A percentile compares a stretch with the other conserved stretches of the same genome.
phyloP scores from a whole-genome alignment of 2,888 invertebrate genomes.

The Amiota minor region DNA sequence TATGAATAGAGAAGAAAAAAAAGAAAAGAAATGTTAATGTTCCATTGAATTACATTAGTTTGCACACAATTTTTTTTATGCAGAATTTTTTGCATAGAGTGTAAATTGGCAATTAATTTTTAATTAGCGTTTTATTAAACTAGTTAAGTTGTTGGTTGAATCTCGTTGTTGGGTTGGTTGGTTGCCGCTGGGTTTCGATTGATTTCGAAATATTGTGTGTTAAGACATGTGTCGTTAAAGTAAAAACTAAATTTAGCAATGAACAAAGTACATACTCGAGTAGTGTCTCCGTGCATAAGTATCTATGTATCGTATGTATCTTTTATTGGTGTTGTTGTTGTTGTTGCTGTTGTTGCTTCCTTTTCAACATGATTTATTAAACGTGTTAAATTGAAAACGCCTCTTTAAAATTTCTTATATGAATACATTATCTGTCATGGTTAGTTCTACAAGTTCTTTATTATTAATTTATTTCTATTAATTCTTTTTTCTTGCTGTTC shows the following conservation, averaged over 20 bases:
- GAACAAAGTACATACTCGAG: too few relatives aligned
- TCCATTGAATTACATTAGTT: too few relatives aligned
- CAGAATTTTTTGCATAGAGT: not conserved
- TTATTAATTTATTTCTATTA: not conserved
- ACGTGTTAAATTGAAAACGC: slow-evolving; percentile 39
- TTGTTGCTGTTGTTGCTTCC: slow-evolving; percentile 21
- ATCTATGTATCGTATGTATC: too few relatives aligned
- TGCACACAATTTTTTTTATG: too few relatives aligned
- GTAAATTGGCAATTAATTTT: slow-evolving; percentile 22
- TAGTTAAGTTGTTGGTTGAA: not conserved
- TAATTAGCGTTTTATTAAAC: slow-evolving; percentile 22
- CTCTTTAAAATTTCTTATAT: slow-evolving; percentile 37
- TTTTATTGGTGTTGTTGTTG: not conserved
- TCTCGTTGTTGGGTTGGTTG: not conserved
- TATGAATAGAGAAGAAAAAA: too few relatives aligned
- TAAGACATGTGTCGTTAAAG: too few relatives aligned
- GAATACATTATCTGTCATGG: slow-evolving; percentile 32
- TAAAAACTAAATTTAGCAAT: too few relatives aligned
- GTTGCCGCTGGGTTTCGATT: not conserved
- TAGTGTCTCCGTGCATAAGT: too few relatives aligned
- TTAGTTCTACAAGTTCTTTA: slow-evolving; percentile 16
- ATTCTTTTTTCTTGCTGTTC: not conserved
- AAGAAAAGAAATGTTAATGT: too few relatives aligned
- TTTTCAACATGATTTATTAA: slow-evolving; percentile 34
- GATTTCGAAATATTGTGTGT: too few relatives aligned